Conservation (phyloP, 1,140 invertebrate species). For the Diabrotica undecimpunctata region DNA sequence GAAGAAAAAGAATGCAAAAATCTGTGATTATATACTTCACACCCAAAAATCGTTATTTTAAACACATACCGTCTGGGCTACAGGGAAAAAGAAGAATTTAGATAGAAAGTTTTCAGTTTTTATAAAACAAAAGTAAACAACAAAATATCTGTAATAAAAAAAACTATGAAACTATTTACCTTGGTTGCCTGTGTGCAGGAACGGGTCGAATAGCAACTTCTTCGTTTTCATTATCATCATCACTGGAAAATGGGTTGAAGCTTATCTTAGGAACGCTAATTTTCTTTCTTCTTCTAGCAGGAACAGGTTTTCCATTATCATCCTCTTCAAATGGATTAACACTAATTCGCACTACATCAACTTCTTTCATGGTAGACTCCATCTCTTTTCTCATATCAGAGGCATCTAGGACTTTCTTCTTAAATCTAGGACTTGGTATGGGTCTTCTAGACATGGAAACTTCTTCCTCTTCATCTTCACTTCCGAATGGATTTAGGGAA, state of each 20-base stretch:
- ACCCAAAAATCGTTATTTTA: too few species aligned
- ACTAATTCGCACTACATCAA: constrained; percentile 25
- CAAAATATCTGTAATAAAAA: not conserved
- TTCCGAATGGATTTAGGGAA: constrained; percentile 62
- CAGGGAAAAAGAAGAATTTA: too few species aligned
- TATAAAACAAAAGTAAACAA: too few species aligned
- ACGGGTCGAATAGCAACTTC: constrained; percentile 47
- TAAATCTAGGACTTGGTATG: constrained; percentile 15
- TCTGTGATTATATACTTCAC: too few species aligned
- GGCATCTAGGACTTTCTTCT: constrained; percentile 6
- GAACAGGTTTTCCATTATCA: constrained; percentile 30
- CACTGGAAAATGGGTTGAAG: constrained; percentile 68
- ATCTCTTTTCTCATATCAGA: not conserved
- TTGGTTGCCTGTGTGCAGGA: constrained; percentile 52
- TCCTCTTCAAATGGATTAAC: constrained; percentile 63
- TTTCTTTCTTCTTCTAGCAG: constrained; percentile 30
- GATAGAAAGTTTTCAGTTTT: too few species aligned
- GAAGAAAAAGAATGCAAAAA: too few species aligned
- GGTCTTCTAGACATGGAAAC: constrained; percentile 20
- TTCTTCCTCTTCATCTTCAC: constrained; percentile 22
- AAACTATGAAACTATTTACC: not conserved
- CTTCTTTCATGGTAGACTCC: too few species aligned
- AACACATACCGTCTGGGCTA: too few species aligned
- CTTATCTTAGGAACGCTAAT: constrained; percentile 46
- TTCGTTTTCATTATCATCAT: constrained; percentile 55